Evolutionary conservation across 2,888 invertebrate genomes (phyloP).

Genomic region (Flexamia atlantica): DNA sequence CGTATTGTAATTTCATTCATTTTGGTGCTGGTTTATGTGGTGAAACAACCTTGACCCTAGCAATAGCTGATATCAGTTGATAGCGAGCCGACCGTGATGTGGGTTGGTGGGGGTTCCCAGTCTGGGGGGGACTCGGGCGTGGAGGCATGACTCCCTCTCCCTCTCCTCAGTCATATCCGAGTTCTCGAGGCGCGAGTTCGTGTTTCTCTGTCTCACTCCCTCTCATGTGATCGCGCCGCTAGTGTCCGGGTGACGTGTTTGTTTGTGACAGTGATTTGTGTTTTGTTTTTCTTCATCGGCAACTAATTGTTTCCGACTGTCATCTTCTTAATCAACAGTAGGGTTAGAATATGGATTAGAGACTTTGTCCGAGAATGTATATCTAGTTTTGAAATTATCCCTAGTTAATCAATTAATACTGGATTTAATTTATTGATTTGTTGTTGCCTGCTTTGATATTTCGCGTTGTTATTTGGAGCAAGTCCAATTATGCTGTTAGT

Average conservation of each 20-base stretch:
- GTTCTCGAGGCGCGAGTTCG: neutral
- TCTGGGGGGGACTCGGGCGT: neutral
- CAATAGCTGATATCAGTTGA: conserved; percentile 21
- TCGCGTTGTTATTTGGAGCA: no score
- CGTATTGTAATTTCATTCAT: no score
- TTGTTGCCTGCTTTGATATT: no score
- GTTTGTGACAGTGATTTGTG: neutral
- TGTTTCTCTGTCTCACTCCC: neutral
- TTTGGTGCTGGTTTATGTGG: no score
- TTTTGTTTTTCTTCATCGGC: neutral
- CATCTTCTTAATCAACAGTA: neutral
- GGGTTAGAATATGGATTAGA: no score
- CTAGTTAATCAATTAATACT: no score
- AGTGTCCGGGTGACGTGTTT: neutral
- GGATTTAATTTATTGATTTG: no score
- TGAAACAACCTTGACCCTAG: neutral
- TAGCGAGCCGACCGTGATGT: neutral
- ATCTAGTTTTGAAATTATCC: no score
- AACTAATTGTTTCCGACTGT: conserved; percentile 11
- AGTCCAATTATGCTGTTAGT: no score
- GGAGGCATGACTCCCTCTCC: neutral
- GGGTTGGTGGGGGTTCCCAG: conserved; percentile 5
- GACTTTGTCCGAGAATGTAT: no score
- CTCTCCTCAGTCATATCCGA: conserved; percentile 28
- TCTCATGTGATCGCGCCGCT: conserved; percentile 13